Percentiles rank a stretch among this genome's conserved stretches.
These are phyloP conservation scores for Drosophila ogumai DNA, from an alignment of 1,140 invertebrate species.

Conservation along the genomic window DNA sequence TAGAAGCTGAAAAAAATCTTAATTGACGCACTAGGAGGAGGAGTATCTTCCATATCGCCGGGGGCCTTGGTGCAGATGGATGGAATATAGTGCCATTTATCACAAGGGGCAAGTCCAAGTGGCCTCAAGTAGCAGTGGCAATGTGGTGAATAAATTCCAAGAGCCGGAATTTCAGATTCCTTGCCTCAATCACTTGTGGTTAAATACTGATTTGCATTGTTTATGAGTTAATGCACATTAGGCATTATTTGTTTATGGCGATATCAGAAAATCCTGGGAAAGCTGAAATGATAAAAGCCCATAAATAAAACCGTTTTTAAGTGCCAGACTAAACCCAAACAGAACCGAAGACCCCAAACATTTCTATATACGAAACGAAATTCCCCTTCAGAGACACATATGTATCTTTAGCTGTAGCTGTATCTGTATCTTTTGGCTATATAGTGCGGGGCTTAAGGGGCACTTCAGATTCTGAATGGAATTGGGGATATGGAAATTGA, in stretches of 20 bases:
- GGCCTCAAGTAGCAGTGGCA: slow-evolving; percentile 56
- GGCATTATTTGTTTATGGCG: slow-evolving; percentile 73
- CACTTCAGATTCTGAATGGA: slow-evolving; percentile 39
- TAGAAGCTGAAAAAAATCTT: slow-evolving; percentile 44
- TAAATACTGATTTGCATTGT: slow-evolving; percentile 78
- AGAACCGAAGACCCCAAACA: slow-evolving; percentile 25
- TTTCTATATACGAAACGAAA: slow-evolving; percentile 33
- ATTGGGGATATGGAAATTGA: slow-evolving; percentile 19
- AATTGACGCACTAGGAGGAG: slow-evolving; percentile 45
- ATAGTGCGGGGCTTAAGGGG: slow-evolving; percentile 17
- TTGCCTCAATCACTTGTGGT: slow-evolving; percentile 60
- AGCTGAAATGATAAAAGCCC: slow-evolving; percentile 63
- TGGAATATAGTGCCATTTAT: slow-evolving; percentile 50
- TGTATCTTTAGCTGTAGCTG: background rate
- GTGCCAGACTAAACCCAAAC: slow-evolving; percentile 63
- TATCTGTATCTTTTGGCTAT: background rate
- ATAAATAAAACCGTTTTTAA: slow-evolving; percentile 72
- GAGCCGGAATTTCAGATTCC: slow-evolving; percentile 20
- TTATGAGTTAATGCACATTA: slow-evolving; percentile 66
- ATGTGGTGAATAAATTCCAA: slow-evolving; percentile 59
- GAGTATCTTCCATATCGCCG: background rate
- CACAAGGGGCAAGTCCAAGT: slow-evolving; percentile 26
- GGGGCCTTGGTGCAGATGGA: slow-evolving; percentile 25
- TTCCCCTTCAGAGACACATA: slow-evolving; percentile 7
- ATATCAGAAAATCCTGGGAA: slow-evolving; percentile 49